A percentile compares a stretch with the other conserved stretches of the same genome.
Conservation (phyloP, 2,113 vertebrate species). For the Apodemus speciosus region DNA sequence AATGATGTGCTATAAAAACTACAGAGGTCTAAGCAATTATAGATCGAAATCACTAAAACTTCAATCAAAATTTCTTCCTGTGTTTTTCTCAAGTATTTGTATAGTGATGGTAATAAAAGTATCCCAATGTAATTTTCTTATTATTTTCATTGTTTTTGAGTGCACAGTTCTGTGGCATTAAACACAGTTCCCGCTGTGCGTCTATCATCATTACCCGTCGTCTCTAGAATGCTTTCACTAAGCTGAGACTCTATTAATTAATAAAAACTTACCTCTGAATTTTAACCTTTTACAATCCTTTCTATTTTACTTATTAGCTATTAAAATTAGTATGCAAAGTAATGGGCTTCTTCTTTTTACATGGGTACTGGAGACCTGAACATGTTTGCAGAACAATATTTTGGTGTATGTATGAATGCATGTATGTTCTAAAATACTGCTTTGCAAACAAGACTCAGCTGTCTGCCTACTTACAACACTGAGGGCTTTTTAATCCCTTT, state of each 20-base stretch:
- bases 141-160: slow-evolving; percentile 11
- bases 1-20: background rate
- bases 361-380: too few species aligned
- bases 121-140: background rate
- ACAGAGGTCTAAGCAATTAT: background rate
- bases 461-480: background rate
- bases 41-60: background rate
- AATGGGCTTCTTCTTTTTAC: background rate
- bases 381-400: too few species aligned
- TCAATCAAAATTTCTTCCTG: background rate
- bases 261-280: slow-evolving; percentile 15
- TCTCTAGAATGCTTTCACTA: background rate
- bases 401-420: too few species aligned
- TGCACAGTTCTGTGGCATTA: background rate
- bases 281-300: background rate
- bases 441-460: background rate
- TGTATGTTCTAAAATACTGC: too few species aligned
- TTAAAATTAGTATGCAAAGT: background rate
- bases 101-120: background rate
- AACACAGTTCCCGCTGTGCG: background rate
- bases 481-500: background rate
- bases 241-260: background rate
- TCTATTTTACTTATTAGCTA: background rate
- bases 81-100: background rate
- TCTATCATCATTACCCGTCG: background rate